Conservation (phyloP, 2,888 invertebrate species). For the Scaeva pyrastri region DNA sequence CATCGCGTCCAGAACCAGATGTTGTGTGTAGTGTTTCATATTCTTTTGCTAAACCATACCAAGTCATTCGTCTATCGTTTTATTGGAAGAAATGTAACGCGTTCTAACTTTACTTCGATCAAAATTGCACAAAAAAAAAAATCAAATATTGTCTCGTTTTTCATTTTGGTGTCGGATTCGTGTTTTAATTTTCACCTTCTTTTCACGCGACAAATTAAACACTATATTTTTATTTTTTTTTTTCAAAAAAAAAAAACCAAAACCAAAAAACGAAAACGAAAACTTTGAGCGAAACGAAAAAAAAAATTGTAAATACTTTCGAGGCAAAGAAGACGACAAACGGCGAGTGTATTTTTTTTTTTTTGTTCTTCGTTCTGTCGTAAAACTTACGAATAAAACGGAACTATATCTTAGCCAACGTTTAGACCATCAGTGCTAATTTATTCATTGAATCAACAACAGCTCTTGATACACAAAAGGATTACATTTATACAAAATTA, state of each 20-base stretch:
- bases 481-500: neutral
- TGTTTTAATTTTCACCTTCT: slow-evolving; percentile 69
- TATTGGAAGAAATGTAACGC: slow-evolving; percentile 63
- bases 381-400: slow-evolving; percentile 49
- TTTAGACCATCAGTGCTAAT: slow-evolving; percentile 83
- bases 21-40: slow-evolving; percentile 46
- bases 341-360: slow-evolving; percentile 35
- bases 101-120: neutral
- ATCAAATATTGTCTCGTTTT: slow-evolving; percentile 2
- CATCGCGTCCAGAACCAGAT: slow-evolving; percentile 31
- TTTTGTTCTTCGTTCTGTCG: slow-evolving; percentile 31
- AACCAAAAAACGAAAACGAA: no score
- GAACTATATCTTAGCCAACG: slow-evolving; percentile 58
- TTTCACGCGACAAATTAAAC: slow-evolving; percentile 54
- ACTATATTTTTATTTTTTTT: slow-evolving; percentile 24
- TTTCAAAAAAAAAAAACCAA: slow-evolving; percentile 34
- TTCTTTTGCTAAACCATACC: slow-evolving; percentile 51
- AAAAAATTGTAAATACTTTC: slow-evolving; percentile 64
- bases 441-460: slow-evolving; percentile 84
- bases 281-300: slow-evolving; percentile 7
- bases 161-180: slow-evolving; percentile 70
- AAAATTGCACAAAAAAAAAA: neutral
- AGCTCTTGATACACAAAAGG: slow-evolving; percentile 68
- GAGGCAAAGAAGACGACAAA: slow-evolving; percentile 57
- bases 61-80: slow-evolving; percentile 57